Base-by-base conservation (phyloP, 2,113 vertebrate genomes). In the Heterotis niloticus region DNA sequence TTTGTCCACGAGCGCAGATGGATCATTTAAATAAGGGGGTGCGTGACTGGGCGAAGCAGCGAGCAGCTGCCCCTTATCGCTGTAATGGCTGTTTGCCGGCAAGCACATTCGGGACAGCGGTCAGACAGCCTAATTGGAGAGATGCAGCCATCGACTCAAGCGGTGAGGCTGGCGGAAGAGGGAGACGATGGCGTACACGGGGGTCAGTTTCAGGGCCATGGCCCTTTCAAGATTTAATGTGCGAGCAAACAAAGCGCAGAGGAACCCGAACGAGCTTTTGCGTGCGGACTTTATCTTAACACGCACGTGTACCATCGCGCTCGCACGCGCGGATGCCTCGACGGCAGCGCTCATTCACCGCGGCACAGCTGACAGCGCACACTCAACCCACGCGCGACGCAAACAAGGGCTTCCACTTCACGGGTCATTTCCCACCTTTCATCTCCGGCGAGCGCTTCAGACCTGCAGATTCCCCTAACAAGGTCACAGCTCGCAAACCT, bases 11-110 rank as follows among this genome's bases (percentile, higher is more conserved):
- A 77, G 74, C 1, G 0, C 81, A 68, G 51, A 84, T 23, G 23
- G 70, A 23, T n/a, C 26, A 12, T 13, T 65, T 62, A 67, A 78
- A 75, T 29, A 51, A 64, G 34, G 14, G n/a, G 68, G 68, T 71
- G 20, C 29, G 56, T 29, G 56, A 68, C 51, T 18, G 29, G 44
- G 64, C 24, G 51, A 65, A 60, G 23, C 57, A 12, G 56, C 57
- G 29, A 29, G 62, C 29, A 62, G 73, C 73, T 29, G 26, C 28
- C 13, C 26, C 13, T 56, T 75, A 75, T 75, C 52, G 34, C 62
- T 59, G 28, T 75, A 75, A 24, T 54, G 29, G 59, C 13, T 72
- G 68, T 34, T 24, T 5, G 24, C 16, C 24, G n/a, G 2, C n/a
- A 16, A n/a, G 67, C 44, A 65, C 29, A 56, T 62, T 65, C 44